Evolutionary conservation across 2,888 invertebrate species (phyloP), one percentile per base, ranked within the genome.

Genomic region (Thereva unica): DNA sequence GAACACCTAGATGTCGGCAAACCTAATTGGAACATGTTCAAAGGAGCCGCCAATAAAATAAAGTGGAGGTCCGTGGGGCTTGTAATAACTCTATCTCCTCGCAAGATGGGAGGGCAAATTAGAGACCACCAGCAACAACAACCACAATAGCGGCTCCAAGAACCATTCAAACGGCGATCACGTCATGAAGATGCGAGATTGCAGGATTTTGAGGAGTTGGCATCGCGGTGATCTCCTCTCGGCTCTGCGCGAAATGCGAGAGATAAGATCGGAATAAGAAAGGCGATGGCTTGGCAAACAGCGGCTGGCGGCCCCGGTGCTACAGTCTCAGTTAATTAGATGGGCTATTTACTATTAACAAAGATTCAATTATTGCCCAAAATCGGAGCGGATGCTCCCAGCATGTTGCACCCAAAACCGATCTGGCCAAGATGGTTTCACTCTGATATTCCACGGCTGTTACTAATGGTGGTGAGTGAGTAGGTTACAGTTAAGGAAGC

Each of bases 1-100:
- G 53, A 47, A 64, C 55, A 64, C 67, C 59, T 61, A 70, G 68
- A 69, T 69, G 71, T 69, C 69, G 71, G 71, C 70, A 70, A 71
- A 73, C 71, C 74, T 74, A 74, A 73, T 73, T 73, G 73, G 74
- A 72, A 73, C 72, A 74, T 73, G 70, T 69, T 74, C 74, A 74
- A 74, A 74, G 72, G 70, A 53, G 70, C 73, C 73, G 73, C 71
- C 73, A 73, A 73, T 73, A 73, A 73, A 72, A 71, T 73, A 72
- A 71, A 73, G 71, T 71, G 71, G 70, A 72, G 59, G 71, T 73
- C 72, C 71, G 71, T 71, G 73, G 71, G 71, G 70, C 68, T 70
- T 71, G 71, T 72, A 73, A 73, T 73, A 73, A 73, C 73, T 73
- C 69, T 73, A 73, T 73, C 72, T 55, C 53, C 56, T 50, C 57